Evolutionary conservation across 2,888 invertebrate genomes (phyloP).

Genomic region (Allolobophora icterica): DNA sequence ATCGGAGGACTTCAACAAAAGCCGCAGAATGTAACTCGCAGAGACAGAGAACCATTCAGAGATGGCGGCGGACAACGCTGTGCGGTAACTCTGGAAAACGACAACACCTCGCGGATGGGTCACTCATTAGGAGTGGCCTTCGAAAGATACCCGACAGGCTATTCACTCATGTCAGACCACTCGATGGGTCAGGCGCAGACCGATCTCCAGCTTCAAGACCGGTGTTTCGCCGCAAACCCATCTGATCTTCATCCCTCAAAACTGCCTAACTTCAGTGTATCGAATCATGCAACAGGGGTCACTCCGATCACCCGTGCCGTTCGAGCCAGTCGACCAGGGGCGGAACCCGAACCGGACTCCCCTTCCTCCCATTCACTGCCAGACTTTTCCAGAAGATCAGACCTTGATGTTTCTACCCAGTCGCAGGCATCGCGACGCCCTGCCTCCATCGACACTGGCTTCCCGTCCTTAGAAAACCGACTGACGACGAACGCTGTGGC

Average conservation of each 20-base stretch:
- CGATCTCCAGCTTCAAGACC: neutral
- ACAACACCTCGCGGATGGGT: neutral
- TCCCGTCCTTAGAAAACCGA: neutral
- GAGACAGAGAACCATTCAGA: neutral
- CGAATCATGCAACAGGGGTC: neutral
- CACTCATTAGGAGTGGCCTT: neutral
- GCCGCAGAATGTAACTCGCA: neutral
- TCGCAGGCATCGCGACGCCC: neutral
- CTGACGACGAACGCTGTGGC: neutral
- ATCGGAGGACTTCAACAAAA: neutral
- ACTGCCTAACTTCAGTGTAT: neutral
- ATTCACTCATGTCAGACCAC: neutral
- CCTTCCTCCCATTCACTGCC: neutral
- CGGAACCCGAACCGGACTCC: neutral
- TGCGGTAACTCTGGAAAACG: neutral
- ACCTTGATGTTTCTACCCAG: neutral
- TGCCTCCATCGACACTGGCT: conserved; percentile 17
- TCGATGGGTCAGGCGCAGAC: neutral
- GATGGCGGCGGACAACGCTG: neutral
- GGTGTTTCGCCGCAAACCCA: too few species aligned
- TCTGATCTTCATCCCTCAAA: neutral
- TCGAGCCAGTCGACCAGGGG: too few species aligned
- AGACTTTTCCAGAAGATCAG: neutral
- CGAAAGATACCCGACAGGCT: neutral
- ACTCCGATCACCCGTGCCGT: neutral